Conservation (phyloP, 2,113 vertebrate genomes). For the Cyanistes caeruleus region DNA sequence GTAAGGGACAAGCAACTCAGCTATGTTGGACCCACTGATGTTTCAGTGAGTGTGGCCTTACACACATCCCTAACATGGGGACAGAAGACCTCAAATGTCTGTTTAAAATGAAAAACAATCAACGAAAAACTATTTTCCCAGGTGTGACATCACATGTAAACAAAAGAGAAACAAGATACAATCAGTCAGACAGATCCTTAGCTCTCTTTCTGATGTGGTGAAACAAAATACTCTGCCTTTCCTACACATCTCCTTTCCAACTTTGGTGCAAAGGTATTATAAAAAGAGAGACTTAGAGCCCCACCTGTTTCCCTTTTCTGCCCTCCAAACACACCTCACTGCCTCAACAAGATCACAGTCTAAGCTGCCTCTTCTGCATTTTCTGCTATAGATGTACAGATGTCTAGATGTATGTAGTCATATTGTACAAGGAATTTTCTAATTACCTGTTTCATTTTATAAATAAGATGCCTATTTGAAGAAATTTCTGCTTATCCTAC, state of each 20-base stretch:
- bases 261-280: neutral
- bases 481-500: neutral
- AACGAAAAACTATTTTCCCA: neutral
- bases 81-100: neutral
- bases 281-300: neutral
- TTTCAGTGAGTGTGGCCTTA: neutral
- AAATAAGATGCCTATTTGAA: neutral
- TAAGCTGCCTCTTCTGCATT: neutral
- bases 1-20: neutral
- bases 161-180: neutral
- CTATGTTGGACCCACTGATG: neutral
- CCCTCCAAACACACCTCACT: accelerated
- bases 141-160: neutral
- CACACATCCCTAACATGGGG: neutral
- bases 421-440: neutral
- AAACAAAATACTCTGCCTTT: neutral
- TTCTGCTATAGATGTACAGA: accelerated
- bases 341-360: accelerated
- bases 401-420: neutral
- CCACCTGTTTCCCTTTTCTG: neutral
- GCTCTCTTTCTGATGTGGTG: neutral
- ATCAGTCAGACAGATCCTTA: neutral
- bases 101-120: neutral
- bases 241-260: neutral
- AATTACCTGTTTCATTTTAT: neutral